Evolutionary conservation across 2,888 invertebrate genomes (phyloP), one percentile per base, ranked within the genome.

Genomic region (Scaptomyza tumidula): DNA sequence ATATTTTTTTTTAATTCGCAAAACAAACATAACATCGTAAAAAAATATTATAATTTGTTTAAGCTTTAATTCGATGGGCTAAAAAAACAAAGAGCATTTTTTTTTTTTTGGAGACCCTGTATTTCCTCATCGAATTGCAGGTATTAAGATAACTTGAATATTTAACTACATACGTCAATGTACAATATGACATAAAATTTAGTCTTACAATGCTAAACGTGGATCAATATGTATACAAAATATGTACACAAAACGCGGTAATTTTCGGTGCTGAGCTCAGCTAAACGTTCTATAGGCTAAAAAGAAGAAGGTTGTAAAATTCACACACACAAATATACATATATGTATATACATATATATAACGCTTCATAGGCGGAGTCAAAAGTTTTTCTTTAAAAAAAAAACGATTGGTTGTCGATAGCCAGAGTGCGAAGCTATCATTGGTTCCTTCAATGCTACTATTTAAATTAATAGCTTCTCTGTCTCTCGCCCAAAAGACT

Each of bases 341-440:
- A 29, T 29, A 29, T 27, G 6, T 27, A 27, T 27, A 27, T 3
- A 33, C n/a, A 9, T n/a, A 24, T 24, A 24, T 24, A 24, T 24
- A 24, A 24, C 24, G 24, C 24, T 37, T 6, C 9, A 24, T 46
- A 39, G 72, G 77, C 72, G 77, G 39, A 13, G 53, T 41, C 19
- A 11, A 13, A 29, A 3, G 14, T 13, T n/a, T 31, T 44, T 44
- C 19, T 11, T 11, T 1, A 53, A 65, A 35, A 37, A 48, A 29
- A 29, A 52, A 64, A 44, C 55, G 58, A 71, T 73, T 73, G 78
- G 78, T 46, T n/a, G 50, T 53, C 48, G 53, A 43, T 59, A 13
- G 49, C 35, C 37, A 50, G 48, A 45, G 58, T 39, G 39, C 37
- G 16, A 6, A 29, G 24, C 14, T 54, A 6, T 19, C 48, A 77